Conservation (phyloP, 2,113 vertebrate genomes). For the Haemorhous mexicanus region DNA sequence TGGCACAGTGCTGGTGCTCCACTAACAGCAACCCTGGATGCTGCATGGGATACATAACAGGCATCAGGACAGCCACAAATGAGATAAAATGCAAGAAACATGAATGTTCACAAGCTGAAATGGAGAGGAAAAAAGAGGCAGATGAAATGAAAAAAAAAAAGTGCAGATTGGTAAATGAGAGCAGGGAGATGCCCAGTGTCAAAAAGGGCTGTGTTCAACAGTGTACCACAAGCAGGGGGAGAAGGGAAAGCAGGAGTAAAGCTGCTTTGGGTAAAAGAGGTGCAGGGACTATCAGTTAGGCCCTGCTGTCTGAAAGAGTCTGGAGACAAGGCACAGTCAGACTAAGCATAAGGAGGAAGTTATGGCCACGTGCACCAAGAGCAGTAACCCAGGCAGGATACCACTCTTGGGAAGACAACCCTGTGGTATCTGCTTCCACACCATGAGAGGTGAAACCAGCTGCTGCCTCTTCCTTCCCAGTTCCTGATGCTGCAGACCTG, state of each 20-base stretch:
- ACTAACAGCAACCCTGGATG: neutral
- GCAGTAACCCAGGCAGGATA: neutral
- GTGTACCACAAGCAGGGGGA: neutral
- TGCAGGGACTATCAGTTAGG: neutral
- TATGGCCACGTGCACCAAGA: accelerated
- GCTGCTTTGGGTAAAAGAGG: neutral
- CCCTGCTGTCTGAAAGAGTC: neutral
- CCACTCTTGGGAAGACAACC: no score
- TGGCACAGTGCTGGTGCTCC: neutral
- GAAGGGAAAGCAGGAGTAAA: neutral
- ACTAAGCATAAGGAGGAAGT: neutral
- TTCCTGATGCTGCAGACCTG: neutral
- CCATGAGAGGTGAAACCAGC: neutral
- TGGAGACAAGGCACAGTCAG: accelerated
- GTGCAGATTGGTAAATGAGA: neutral
- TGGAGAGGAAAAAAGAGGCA: neutral
- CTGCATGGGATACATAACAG: neutral
- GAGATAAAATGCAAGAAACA: neutral
- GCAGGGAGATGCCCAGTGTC: neutral
- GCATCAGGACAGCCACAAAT: neutral
- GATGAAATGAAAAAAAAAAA: neutral
- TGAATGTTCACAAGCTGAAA: neutral
- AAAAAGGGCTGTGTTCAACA: neutral
- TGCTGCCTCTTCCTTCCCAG: neutral
- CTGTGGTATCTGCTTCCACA: neutral